phyloP scores from a whole-genome alignment of 92 coral and sea anemone genomes.

The Palythoa grandiflora region DNA sequence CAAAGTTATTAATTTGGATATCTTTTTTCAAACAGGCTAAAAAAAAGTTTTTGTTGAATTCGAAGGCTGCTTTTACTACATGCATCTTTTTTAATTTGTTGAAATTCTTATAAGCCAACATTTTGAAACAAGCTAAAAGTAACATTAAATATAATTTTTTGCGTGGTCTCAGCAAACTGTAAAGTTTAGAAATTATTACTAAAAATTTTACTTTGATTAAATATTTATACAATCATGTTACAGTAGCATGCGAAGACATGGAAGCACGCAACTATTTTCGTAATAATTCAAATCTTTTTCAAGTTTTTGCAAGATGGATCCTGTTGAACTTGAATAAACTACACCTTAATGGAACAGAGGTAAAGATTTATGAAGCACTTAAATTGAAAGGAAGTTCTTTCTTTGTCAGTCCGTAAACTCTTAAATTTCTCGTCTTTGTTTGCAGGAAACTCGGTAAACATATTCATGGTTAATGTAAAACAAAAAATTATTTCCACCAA shows the following conservation, averaged over 20 bases:
- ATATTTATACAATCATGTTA: neutral
- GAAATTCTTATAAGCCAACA: neutral
- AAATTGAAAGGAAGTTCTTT: conserved; percentile 27
- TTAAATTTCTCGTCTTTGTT: conserved; percentile 19
- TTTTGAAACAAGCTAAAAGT: neutral
- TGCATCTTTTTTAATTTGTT: neutral
- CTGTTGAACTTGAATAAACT: neutral
- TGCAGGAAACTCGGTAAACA: conserved; percentile 10
- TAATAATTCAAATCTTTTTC: neutral
- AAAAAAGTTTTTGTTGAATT: neutral
- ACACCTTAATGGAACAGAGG: conserved; percentile 2
- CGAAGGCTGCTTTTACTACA: neutral
- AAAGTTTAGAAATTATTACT: neutral
- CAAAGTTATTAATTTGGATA: neutral
- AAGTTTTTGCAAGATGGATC: neutral
- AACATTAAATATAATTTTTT: neutral
- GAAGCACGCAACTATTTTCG: neutral
- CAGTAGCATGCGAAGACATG: neutral
- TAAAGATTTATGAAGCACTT: conserved; percentile 19
- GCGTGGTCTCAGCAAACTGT: neutral
- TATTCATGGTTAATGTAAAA: conserved; percentile 10
- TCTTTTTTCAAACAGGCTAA: neutral
- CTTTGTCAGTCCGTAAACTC: conserved; percentile 9
- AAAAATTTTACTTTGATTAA: neutral
- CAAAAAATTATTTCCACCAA: conserved; percentile 21